Evolutionary conservation across 2,113 vertebrate genomes (phyloP), one percentile per base, ranked within the genome.

Genomic region (Acrocephalus kingi): DNA sequence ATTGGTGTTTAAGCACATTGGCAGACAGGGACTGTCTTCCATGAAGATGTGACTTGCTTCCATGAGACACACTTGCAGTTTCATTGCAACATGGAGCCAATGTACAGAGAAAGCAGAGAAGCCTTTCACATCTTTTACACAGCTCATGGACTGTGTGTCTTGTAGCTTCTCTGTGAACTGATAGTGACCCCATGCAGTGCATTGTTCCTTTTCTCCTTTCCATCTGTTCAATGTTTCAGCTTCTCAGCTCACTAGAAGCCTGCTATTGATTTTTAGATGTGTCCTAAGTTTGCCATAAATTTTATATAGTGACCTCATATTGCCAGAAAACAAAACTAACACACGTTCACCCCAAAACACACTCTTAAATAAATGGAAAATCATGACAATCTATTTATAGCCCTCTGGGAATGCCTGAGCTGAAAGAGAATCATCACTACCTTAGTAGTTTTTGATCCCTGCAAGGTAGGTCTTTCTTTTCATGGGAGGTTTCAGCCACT

Each of bases 161-260:
- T 76, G 27, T 45, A 82, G 69, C 39, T 87, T 85, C 81, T 77
- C 85, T 80, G 48, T 69, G 92, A 92, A 78, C 67, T 59, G 58
- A 27, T 49, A 58, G 84, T 95, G 78, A 92, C 86, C 72, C 64
- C 39, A 28, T 63, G 73, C 73, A 81, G 76, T 37, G 52, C 62
- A 31, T 54, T 6, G 3, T 90, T 93, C n/a, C 41, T 88, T 56
- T 92, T 74, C 73, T 87, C 31, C 14, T 94, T 92, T 89, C 83
- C 64, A 78, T 93, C 85, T 90, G 79, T 92, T 95, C 66, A 52
- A 48, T 79, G 15, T 84, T 94, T 89, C 85, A 64, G 68, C 73
- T 88, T 92, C 79, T 92, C 46, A 92, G 62, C 85, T 92, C 61
- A 46, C 73, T 84, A 56, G 84, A 84, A 94, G 41, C 6, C 13